phyloP scores from a whole-genome alignment of 2,113 vertebrate species.

The Prietella phreatophila region DNA sequence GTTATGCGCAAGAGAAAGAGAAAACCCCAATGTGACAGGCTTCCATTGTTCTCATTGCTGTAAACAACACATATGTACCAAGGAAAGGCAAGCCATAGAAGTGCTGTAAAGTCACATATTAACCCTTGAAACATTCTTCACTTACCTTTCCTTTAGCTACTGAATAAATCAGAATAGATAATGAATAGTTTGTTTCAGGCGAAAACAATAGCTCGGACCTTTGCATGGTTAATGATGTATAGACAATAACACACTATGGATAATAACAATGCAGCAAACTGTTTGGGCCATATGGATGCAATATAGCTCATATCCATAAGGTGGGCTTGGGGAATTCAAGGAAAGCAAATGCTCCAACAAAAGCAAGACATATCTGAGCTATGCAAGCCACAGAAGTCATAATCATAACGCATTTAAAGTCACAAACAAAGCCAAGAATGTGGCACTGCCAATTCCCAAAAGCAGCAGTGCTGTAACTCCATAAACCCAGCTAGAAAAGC shows the following conservation, averaged over 20 bases:
- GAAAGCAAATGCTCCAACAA: slow-evolving; percentile 10
- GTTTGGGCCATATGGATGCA: slow-evolving; percentile 20
- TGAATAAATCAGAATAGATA: not conserved
- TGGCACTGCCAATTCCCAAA: slow-evolving; percentile 20
- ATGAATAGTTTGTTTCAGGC: not conserved
- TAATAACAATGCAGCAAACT: not conserved
- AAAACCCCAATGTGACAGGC: slow-evolving; percentile 37
- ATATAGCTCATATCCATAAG: slow-evolving; percentile 22
- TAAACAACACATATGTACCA: slow-evolving; percentile 34
- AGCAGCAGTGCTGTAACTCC: slow-evolving; percentile 35
- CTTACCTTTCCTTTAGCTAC: not conserved
- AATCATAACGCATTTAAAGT: slow-evolving; percentile 37
- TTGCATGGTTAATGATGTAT: not conserved
- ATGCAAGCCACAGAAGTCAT: slow-evolving; percentile 25
- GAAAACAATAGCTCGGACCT: not conserved
- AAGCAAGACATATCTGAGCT: slow-evolving; percentile 1
- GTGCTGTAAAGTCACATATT: slow-evolving; percentile 32
- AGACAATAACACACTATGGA: not conserved
- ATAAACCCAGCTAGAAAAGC: slow-evolving; percentile 35
- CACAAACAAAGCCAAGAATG: slow-evolving; percentile 40
- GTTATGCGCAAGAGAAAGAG: slow-evolving; percentile 24
- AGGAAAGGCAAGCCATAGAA: slow-evolving; percentile 4
- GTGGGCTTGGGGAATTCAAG: slow-evolving; percentile 18
- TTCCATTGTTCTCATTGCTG: slow-evolving; percentile 40
- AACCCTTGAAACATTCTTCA: not conserved